Evolutionary conservation across 2,113 vertebrate species (phyloP), one percentile per base, ranked within the genome.

Genomic region (Xiphophorus maculatus): DNA sequence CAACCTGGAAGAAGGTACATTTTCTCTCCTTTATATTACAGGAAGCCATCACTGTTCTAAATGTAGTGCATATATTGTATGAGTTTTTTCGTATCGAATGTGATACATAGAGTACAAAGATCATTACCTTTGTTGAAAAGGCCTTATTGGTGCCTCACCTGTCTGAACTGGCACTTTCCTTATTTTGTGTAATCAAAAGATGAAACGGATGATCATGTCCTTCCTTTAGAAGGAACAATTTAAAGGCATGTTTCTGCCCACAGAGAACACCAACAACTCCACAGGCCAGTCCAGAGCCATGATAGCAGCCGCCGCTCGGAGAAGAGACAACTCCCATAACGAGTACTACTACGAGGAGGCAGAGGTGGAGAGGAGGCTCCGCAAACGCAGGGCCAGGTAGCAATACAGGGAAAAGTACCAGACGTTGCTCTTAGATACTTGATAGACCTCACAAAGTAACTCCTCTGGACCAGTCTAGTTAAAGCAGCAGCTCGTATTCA

Each of bases 301-400:
- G 88, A 96, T 99, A 0, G 96, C 97, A 0, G 96, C 97, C 0
- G 95, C 96, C 0, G 95, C 96, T 0, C 95, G 96, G 15, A 71
- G 95, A 3, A 83, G 97, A 2, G 97, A 99, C 93, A 98, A 97
- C 89, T 96, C 96, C n/a, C 97, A 99, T 91, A 99, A 96, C 0
- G 97, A 98, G 63, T 97, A 94, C 67, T 99, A 98, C 92, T 98
- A 99, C 0, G 97, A 99, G 73, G 97, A 99, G 90, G 97, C 96
- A 0, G 97, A 99, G 86, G 94, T 97, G 3, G 97, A 98, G 87
- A 95, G 97, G 0, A 80, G 97, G 48, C 87, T 98, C 80, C 95
- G 97, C 14, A 99, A 98, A 37, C 88, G 97, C 1, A 95, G 95
- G 1, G 97, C 97, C 87, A 96, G 97, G 97, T 97, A 69, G 1